These are phyloP conservation scores for Ctenochaetus hawaiiensis DNA, from an alignment of 2,797 vertebrate genomes.

Conservation along the genomic window DNA sequence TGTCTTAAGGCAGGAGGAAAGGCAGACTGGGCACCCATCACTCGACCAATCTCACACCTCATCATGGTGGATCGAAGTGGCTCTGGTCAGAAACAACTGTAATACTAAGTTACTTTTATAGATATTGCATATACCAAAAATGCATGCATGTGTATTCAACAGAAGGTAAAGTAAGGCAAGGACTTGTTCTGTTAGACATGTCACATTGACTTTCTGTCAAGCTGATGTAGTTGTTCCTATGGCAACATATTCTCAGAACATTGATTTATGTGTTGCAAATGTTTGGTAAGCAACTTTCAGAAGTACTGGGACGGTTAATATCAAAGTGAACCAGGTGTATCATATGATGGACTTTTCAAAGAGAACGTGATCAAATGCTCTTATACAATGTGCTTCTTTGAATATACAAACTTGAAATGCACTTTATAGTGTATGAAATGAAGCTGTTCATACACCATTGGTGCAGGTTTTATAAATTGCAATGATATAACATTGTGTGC, in stretches of 20 bases:
- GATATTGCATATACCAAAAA: background rate
- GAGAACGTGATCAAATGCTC: constrained; percentile 20
- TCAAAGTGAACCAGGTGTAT: constrained; percentile 64
- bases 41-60: constrained; percentile 56
- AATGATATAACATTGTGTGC: no score
- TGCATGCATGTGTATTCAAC: constrained; percentile 11
- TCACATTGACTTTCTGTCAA: constrained; percentile 79
- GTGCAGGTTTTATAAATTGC: no score
- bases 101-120: constrained; percentile 14
- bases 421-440: no score
- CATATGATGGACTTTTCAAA: constrained; percentile 55
- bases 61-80: constrained; percentile 24
- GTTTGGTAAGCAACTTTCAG: constrained; percentile 80
- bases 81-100: constrained; percentile 24
- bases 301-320: constrained; percentile 70
- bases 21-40: constrained; percentile 54
- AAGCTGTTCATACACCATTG: no score
- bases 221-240: constrained; percentile 68
- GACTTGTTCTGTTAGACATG: constrained; percentile 55
- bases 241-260: constrained; percentile 66
- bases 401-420: no score
- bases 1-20: constrained; percentile 54
- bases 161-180: constrained; percentile 47
- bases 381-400: constrained; percentile 23
- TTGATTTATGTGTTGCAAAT: constrained; percentile 72